Base-by-base conservation (phyloP, 2,888 invertebrate genomes). In the Digitonthophagus gazella region DNA sequence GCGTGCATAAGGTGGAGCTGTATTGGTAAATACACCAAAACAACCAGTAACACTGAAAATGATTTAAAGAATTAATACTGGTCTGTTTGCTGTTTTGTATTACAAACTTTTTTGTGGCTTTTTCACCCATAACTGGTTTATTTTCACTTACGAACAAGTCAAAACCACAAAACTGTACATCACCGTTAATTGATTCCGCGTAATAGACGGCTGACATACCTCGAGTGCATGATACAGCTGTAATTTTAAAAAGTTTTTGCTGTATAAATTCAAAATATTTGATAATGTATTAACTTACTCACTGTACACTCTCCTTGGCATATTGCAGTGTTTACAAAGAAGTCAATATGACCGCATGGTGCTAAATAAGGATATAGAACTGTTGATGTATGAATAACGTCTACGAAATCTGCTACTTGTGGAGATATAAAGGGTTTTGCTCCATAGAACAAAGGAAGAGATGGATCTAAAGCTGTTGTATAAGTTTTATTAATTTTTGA, bases 301-400 rank as follows among this genome's bases (percentile, higher is more conserved):
- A 66, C 58, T 22, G 20, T 22, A 16, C 66, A 66, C 3, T 58
- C 66, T 22, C 28, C 22, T 22, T 66, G 66, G 28, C 57, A 66
- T 14, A 66, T 19, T 16, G 58, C 19, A 6, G 22, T 28, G 22
- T 66, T 66, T 8, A 58, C 57, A 20, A 57, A 66, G 11, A 20
- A 66, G 11, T 66, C 66, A 6, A 20, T 22, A 22, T 66, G 19
- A 8, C 58, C 66, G 4, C 57, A 15, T n/a, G 22, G 19, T 2
- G 22, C 58, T 14, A 22, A 20, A 15, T 66, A 22, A 11, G 57
- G 58, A 16, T 66, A 66, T 4, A 66, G 14, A 22, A 56, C 22
- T 14, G 28, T 58, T 8, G 19, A 22, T 16, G 66, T 66, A 14
- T 66, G 66, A n/a, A 66, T 16, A 14, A 58, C 66, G 22, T 66